Evolutionary conservation across 2,888 invertebrate genomes (phyloP).

Genomic region (Caenorhabditis sinica): DNA sequence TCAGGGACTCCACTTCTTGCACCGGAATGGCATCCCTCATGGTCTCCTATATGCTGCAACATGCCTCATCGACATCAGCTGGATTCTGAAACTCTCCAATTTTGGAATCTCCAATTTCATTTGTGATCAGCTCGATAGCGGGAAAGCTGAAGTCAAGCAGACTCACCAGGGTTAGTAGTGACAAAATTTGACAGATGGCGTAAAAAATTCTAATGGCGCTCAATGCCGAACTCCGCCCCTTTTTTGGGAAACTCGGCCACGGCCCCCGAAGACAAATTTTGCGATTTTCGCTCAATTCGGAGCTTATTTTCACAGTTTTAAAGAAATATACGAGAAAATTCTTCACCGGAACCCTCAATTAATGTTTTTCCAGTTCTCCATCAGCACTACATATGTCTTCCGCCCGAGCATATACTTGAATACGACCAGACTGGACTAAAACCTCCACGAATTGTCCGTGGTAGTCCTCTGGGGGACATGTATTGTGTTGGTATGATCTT

Average conservation of each 20-base stretch:
- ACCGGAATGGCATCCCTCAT: conserved; percentile 79
- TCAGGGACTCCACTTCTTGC: conserved; percentile 80
- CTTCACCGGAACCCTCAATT: too few species aligned
- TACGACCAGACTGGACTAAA: conserved; percentile 73
- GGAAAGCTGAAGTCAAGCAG: background rate
- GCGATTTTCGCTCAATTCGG: too few species aligned
- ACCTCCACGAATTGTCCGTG: conserved; percentile 69
- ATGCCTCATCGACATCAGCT: conserved; percentile 82
- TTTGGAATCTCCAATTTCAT: conserved; percentile 78
- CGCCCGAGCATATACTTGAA: conserved; percentile 78
- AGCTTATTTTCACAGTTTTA: too few species aligned
- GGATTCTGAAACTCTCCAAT: conserved; percentile 81
- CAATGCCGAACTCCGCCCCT: too few species aligned
- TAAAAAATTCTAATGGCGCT: too few species aligned
- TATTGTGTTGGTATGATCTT: conserved; percentile 74
- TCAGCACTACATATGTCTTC: conserved; percentile 72
- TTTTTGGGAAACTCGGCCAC: too few species aligned
- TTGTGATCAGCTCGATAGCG: conserved; percentile 67
- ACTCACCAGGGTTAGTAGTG: too few species aligned
- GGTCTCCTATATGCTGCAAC: conserved; percentile 76
- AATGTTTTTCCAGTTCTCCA: conserved; percentile 42
- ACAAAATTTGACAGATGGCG: too few species aligned
- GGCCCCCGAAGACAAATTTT: too few species aligned
- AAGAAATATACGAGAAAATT: too few species aligned
- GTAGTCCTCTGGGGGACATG: conserved; percentile 77